phyloP scores from a whole-genome alignment of 2,888 invertebrate genomes.

The Latheticus oryzae region DNA sequence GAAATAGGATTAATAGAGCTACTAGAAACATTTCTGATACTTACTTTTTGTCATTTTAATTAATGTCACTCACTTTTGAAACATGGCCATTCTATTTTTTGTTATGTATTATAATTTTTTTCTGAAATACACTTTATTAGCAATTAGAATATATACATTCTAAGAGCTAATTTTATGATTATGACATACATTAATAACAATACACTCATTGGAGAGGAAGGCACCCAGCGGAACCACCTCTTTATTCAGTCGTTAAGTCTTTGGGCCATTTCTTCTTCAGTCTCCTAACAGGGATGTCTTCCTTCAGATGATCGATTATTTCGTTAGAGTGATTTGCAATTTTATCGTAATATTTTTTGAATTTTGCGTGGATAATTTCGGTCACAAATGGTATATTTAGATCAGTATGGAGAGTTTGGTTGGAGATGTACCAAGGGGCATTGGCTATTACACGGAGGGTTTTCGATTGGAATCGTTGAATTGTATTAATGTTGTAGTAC shows the following conservation, averaged over 20 bases:
- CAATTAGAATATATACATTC: too few relatives aligned
- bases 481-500: not conserved
- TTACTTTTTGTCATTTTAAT: too few relatives aligned
- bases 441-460: not conserved
- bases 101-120: too few relatives aligned
- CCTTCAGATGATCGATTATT: not conserved
- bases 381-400: not conserved
- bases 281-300: not conserved
- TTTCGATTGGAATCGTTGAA: not conserved
- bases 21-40: too few relatives aligned
- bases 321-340: not conserved
- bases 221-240: not conserved
- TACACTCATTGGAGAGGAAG: not conserved
- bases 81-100: too few relatives aligned
- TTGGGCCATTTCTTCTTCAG: not conserved
- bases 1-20: too few relatives aligned
- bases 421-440: not conserved
- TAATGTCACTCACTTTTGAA: too few relatives aligned
- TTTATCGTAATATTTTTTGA: not conserved
- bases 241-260: not conserved
- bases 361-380: not conserved
- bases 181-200: too few relatives aligned
- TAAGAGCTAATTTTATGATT: too few relatives aligned
- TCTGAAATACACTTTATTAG: too few relatives aligned
- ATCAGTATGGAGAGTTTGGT: not conserved